Conservation (phyloP, 2,113 vertebrate species). For the Mustela lutreola region DNA sequence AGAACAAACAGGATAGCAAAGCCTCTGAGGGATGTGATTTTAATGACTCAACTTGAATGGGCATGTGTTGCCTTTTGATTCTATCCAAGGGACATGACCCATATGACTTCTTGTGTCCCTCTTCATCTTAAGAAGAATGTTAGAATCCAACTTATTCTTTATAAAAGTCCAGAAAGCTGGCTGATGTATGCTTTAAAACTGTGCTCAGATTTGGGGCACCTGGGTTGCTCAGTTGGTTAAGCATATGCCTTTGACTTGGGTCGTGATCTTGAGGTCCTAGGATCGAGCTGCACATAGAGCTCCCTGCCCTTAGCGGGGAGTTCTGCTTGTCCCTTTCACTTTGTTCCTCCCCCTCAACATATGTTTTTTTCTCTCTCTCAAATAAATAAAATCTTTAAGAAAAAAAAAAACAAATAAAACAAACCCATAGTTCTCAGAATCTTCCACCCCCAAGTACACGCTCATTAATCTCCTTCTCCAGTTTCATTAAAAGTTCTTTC, state of each 20-base stretch:
- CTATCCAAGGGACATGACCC: no score
- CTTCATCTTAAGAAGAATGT: not conserved
- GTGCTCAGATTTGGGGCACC: not conserved
- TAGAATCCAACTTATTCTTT: not conserved
- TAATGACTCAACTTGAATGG: not conserved
- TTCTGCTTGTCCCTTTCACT: not conserved
- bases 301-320: not conserved
- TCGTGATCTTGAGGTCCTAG: not conserved
- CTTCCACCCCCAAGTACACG: accelerated
- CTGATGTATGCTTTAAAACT: not conserved
- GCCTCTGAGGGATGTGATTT: not conserved
- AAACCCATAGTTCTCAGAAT: not conserved
- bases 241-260: not conserved
- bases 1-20: no score
- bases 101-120: accelerated
- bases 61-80: not conserved
- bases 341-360: not conserved
- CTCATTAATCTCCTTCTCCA: not conserved
- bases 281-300: not conserved
- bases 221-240: not conserved
- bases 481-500: not conserved
- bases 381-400: not conserved
- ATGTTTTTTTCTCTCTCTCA: not conserved
- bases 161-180: not conserved
- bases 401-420: no score